Conservation (phyloP, 2,113 vertebrate species). For the Oceanites oceanicus region DNA sequence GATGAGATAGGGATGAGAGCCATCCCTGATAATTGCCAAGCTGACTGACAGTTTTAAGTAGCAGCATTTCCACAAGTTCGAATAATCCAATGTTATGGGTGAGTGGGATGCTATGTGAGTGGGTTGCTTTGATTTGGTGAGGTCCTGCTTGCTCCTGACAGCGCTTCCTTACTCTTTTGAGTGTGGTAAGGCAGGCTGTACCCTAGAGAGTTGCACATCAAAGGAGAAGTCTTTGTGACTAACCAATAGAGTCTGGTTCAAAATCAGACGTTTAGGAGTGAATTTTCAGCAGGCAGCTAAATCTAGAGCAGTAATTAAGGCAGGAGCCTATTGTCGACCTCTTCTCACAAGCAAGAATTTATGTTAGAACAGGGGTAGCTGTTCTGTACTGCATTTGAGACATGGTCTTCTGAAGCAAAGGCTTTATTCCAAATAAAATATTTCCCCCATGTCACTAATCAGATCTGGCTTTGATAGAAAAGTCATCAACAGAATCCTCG, state of each 20-base stretch:
- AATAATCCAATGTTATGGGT: not conserved
- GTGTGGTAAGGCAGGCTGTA: not conserved
- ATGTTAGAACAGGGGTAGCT: not conserved
- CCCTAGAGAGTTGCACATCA: not conserved
- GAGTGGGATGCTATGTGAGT: not conserved
- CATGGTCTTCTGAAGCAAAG: not conserved
- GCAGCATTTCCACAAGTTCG: not conserved
- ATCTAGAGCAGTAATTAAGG: not conserved
- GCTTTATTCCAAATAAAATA: constrained; percentile 17
- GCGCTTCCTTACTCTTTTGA: not conserved
- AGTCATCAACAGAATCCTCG: not conserved
- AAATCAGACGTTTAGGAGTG: not conserved
- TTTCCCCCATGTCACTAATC: not conserved
- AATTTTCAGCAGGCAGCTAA: not conserved
- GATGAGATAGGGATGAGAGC: not conserved
- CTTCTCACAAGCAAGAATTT: not conserved
- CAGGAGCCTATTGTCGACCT: not conserved
- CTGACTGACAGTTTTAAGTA: not conserved
- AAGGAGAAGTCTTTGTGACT: not conserved
- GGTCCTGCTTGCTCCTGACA: not conserved
- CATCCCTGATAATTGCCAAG: not conserved
- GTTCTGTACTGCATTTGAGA: not conserved
- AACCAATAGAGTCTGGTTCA: not conserved
- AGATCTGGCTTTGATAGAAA: constrained; percentile 22
- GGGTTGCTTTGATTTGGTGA: not conserved